Percentiles rank a stretch among this genome's conserved stretches.
Evolutionary conservation across 2,888 invertebrate species (phyloP).

Genomic region (Acronicta alni): DNA sequence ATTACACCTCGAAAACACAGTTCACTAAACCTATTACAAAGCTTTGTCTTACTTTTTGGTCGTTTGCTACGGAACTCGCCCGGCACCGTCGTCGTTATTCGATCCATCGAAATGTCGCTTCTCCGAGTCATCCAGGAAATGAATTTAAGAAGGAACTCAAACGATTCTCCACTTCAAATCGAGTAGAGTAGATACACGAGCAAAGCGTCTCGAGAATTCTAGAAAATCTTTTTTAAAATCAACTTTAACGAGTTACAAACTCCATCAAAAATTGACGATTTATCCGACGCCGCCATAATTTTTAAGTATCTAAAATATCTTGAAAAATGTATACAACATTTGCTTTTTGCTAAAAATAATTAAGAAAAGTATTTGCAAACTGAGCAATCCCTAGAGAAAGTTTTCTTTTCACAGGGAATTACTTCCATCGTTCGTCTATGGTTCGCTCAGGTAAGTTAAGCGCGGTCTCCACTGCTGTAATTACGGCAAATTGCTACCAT

Average conservation of each 20-base stretch:
- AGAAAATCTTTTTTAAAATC: constrained; percentile 30
- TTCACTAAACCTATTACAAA: constrained; percentile 38
- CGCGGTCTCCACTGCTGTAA: constrained; percentile 67
- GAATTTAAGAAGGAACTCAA: constrained; percentile 63
- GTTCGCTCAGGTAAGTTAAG: constrained; percentile 58
- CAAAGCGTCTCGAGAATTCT: constrained; percentile 29
- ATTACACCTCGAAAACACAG: constrained; percentile 31
- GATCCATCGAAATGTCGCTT: constrained; percentile 53
- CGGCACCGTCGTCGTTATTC: constrained; percentile 52
- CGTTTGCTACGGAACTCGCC: constrained; percentile 18
- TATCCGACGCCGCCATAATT: constrained; percentile 6
- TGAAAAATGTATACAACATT: not conserved
- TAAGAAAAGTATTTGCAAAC: constrained; percentile 37
- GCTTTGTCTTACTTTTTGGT: constrained; percentile 52
- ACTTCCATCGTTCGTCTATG: constrained; percentile 40
- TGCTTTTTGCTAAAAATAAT: not conserved
- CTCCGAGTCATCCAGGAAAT: constrained; percentile 64
- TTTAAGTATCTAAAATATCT: constrained; percentile 9
- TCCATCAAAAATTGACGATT: constrained; percentile 4
- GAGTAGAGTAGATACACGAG: constrained; percentile 36
- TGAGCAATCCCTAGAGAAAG: constrained; percentile 49
- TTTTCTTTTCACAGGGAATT: constrained; percentile 45
- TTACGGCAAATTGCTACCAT: constrained; percentile 81
- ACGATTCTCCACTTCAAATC: constrained; percentile 44
- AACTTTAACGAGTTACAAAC: constrained; percentile 13